These are phyloP conservation scores for Adoxophyes honmai DNA, from an alignment of 1,140 invertebrate species.

Conservation along the genomic window DNA sequence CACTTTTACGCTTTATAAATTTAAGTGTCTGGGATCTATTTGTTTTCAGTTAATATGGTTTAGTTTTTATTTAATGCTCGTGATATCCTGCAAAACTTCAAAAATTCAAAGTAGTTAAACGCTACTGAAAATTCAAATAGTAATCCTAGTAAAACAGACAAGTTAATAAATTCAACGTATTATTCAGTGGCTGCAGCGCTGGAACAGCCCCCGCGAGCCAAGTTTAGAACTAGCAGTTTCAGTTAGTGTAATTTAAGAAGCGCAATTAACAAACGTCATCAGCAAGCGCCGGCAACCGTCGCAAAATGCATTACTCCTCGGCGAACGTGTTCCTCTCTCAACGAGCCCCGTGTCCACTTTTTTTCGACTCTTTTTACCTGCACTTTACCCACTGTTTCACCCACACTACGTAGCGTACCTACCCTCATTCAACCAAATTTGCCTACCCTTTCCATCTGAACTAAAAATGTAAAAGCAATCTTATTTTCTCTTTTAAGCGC, in stretches of 20 bases:
- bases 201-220: neutral
- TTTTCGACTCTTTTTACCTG: neutral
- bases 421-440: conserved; percentile 1
- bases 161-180: conserved; percentile 32
- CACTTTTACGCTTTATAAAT: no score
- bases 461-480: conserved; percentile 10
- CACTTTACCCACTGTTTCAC: conserved; percentile 11
- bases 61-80: no score
- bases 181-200: conserved; percentile 23
- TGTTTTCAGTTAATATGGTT: no score
- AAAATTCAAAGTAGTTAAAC: no score
- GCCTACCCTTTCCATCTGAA: neutral
- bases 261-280: conserved; percentile 27
- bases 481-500: conserved; percentile 1
- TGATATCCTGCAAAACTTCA: no score
- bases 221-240: conserved; percentile 7
- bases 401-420: neutral
- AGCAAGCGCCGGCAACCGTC: conserved; percentile 17
- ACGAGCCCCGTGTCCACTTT: neutral
- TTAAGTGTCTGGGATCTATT: no score
- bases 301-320: conserved; percentile 24
- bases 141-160: no score
- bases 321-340: conserved; percentile 9
- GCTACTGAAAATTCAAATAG: no score
- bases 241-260: conserved; percentile 17